Percentiles rank a stretch among this genome's conserved stretches.
Conservation (phyloP, 2,888 invertebrate species). For the Escarpia spicata region DNA sequence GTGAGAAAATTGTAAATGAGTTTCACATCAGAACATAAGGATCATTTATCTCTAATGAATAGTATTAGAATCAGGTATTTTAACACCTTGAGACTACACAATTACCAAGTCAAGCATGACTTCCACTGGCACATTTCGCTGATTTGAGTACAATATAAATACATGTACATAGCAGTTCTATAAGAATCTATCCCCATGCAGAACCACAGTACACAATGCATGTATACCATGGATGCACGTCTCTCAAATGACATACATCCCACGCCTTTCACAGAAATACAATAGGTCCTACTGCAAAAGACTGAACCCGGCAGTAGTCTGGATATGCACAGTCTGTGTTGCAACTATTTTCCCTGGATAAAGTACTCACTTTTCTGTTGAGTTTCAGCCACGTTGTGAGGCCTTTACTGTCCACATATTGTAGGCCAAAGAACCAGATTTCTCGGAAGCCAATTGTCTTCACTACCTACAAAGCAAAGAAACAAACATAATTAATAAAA, state of each 20-base stretch:
- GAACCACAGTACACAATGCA: no score
- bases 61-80: background rate
- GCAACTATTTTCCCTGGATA: background rate
- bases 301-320: background rate
- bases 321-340: background rate
- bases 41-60: background rate
- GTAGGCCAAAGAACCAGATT: conserved; percentile 99
- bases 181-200: no score
- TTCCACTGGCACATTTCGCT: background rate
- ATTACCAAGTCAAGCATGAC: background rate
- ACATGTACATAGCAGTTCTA: no score
- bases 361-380: conserved; percentile 87
- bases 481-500: background rate
- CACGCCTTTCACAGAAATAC: background rate
- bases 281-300: background rate
- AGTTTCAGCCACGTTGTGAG: conserved; percentile 97
- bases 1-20: background rate
- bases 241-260: no score
- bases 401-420: conserved; percentile 96
- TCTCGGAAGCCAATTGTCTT: conserved; percentile 98
- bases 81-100: background rate
- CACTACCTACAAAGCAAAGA: conserved; percentile 80
- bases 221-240: no score
- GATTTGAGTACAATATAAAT: no score
- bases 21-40: background rate